A percentile compares a stretch with the other conserved stretches of the same genome.
phyloP scores from a whole-genome alignment of 2,797 vertebrate genomes.

The Acropternis orthonyx region DNA sequence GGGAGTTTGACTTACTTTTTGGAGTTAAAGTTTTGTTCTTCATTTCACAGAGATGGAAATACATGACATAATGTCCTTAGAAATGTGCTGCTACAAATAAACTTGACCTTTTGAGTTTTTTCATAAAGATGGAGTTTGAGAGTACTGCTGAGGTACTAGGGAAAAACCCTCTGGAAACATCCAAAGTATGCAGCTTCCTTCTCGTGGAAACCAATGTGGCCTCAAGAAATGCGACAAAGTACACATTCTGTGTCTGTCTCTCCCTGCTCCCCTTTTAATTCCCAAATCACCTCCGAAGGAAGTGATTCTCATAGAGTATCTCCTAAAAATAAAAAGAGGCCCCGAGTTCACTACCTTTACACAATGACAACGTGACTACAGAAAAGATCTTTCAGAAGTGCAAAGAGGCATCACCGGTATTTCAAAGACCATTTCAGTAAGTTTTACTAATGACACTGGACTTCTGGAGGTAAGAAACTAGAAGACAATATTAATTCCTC shows the following conservation, averaged over 20 bases:
- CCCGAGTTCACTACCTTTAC: background rate
- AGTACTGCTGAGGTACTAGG: background rate
- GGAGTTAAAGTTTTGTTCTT: background rate
- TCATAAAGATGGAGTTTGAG: background rate
- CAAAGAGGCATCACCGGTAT: background rate
- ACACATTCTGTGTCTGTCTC: background rate
- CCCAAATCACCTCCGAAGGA: background rate
- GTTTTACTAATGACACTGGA: background rate
- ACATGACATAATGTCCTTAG: background rate
- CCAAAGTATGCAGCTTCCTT: background rate
- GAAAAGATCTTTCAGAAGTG: background rate
- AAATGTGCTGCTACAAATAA: slow-evolving; percentile 17
- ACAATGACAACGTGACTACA: background rate
- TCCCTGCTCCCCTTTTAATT: background rate
- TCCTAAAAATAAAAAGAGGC: background rate
- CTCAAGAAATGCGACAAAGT: background rate
- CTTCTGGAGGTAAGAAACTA: background rate
- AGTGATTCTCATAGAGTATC: background rate
- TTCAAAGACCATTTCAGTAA: background rate
- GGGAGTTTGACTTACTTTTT: background rate
- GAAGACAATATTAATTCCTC: background rate
- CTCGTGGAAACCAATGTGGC: background rate
- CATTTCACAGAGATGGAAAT: background rate
- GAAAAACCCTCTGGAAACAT: background rate
- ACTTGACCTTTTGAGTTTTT: background rate